These are phyloP conservation scores for Rhagoletis pomonella DNA, from an alignment of 1,140 invertebrate species.

Conservation along the genomic window DNA sequence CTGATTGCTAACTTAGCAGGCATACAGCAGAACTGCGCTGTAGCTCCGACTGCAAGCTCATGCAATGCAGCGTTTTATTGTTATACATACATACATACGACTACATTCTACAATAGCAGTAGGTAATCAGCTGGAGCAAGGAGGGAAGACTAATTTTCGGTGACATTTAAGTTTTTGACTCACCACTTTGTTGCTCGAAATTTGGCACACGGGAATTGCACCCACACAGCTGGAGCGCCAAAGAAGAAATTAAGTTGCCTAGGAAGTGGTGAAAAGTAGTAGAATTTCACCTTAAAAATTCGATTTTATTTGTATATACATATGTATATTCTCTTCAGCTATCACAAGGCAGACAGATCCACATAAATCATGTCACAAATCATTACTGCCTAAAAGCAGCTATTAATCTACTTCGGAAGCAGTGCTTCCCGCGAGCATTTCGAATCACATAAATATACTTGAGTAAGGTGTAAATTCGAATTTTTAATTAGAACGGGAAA, in stretches of 20 bases:
- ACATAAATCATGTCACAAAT: background rate
- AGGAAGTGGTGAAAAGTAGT: background rate
- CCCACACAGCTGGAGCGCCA: slow-evolving; percentile 1
- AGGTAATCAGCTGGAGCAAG: no score
- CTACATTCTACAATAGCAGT: no score
- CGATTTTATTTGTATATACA: no score
- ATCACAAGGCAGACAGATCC: background rate
- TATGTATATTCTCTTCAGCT: background rate
- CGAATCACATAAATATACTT: background rate
- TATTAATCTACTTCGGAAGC: no score
- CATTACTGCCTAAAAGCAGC: background rate
- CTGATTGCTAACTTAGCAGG: background rate
- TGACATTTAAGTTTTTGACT: no score
- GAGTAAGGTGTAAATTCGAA: background rate
- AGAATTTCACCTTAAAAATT: background rate
- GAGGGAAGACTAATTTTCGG: no score
- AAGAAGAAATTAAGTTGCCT: background rate
- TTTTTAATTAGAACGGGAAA: slow-evolving; percentile 34
- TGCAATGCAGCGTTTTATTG: no score
- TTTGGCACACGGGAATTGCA: background rate
- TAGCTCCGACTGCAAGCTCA: no score
- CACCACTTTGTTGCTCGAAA: background rate
- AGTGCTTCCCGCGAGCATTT: background rate
- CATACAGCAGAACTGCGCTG: no score
- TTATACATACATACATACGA: no score